Conservation (phyloP, 2,888 invertebrate genomes). For the Nudaria mundana region DNA sequence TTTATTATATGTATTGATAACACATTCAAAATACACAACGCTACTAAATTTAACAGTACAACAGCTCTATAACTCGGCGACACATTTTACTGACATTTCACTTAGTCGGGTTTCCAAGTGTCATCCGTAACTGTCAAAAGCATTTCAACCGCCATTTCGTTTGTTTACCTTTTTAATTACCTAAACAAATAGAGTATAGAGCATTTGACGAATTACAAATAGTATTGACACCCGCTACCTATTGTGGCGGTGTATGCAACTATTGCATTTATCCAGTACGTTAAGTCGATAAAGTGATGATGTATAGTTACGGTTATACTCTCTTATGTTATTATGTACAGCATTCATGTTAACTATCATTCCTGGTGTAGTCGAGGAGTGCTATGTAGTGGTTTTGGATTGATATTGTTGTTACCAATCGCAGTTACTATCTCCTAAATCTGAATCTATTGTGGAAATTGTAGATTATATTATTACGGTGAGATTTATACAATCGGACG, state of each 20-base stretch:
- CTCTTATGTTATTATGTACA: slow-evolving; percentile 64
- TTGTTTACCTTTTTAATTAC: too few relatives aligned
- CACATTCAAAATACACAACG: too few relatives aligned
- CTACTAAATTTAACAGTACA: too few relatives aligned
- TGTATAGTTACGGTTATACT: slow-evolving; percentile 72
- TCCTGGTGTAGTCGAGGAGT: slow-evolving; percentile 50
- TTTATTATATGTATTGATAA: too few relatives aligned
- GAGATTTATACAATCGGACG: slow-evolving; percentile 19
- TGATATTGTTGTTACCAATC: slow-evolving; percentile 76
- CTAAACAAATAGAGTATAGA: too few relatives aligned
- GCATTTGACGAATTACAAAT: slow-evolving; percentile 57
- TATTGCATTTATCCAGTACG: slow-evolving; percentile 74
- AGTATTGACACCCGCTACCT: slow-evolving; percentile 61
- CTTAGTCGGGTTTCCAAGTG: too few relatives aligned
- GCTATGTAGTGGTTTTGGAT: slow-evolving; percentile 51
- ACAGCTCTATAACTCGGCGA: too few relatives aligned
- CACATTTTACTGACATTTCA: too few relatives aligned
- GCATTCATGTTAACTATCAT: slow-evolving; percentile 72
- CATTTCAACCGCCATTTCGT: too few relatives aligned
- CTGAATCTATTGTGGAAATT: too few relatives aligned
- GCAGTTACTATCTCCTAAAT: slow-evolving; percentile 66
- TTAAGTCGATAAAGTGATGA: slow-evolving; percentile 68
- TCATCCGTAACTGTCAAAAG: too few relatives aligned
- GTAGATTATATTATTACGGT: slow-evolving; percentile 29
- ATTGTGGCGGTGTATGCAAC: slow-evolving; percentile 56